A percentile compares a stretch with the other conserved stretches of the same genome.
phyloP scores from a whole-genome alignment of 2,888 invertebrate genomes.

The Micoletzkya japonica region DNA sequence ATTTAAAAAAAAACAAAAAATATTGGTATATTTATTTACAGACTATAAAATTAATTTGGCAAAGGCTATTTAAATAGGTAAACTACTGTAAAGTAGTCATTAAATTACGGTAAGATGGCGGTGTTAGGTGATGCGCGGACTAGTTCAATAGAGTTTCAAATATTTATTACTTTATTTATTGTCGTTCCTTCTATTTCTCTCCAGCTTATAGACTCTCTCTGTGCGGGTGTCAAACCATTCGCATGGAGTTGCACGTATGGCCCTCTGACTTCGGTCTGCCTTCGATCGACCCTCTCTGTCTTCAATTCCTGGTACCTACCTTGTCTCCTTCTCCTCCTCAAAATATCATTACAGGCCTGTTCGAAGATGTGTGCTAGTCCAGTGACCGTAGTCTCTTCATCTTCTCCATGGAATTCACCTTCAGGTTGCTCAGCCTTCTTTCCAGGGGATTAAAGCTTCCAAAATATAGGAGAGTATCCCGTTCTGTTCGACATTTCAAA shows the following conservation, averaged over 20 bases:
- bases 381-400: conserved; percentile 74
- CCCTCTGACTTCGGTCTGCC: conserved; percentile 85
- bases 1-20: too few species aligned
- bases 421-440: conserved; percentile 67
- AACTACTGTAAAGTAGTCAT: too few species aligned
- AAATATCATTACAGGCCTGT: conserved; percentile 68
- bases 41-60: too few species aligned
- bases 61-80: too few species aligned
- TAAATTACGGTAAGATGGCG: too few species aligned
- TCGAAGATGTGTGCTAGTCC: conserved; percentile 80
- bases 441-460: neutral
- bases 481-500: conserved; percentile 39
- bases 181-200: too few species aligned
- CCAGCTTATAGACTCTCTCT: too few species aligned
- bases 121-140: too few species aligned
- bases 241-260: conserved; percentile 77
- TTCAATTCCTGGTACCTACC: conserved; percentile 76
- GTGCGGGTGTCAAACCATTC: too few species aligned
- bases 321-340: neutral
- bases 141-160: too few species aligned
- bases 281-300: conserved; percentile 81
- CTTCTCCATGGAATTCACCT: conserved; percentile 77
- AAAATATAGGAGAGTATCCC: conserved; percentile 41
- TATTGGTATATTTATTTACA: too few species aligned
- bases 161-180: too few species aligned